Percentiles rank a stretch among this genome's conserved stretches.
These are phyloP conservation scores for Rhipidura dahli DNA, from an alignment of 2,113 vertebrate species.

Conservation along the genomic window DNA sequence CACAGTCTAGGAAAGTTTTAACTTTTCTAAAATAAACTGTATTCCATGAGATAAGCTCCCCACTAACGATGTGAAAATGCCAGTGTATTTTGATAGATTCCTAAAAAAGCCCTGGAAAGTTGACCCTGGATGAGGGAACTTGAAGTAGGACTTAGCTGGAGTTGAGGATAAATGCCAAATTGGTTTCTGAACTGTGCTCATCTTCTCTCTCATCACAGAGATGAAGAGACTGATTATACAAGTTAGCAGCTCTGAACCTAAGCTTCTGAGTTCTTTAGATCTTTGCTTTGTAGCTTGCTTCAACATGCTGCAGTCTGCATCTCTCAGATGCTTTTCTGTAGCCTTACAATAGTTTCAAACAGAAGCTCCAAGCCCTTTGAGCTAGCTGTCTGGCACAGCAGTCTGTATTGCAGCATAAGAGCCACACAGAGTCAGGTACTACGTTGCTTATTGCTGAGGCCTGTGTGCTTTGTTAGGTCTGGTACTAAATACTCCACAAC, in stretches of 20 bases:
- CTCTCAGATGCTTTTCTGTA: not conserved
- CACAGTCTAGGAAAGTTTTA: not conserved
- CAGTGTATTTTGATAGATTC: not conserved
- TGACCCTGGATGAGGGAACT: not conserved
- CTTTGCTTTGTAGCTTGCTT: not conserved
- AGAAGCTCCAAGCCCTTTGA: not conserved
- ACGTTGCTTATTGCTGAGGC: not conserved
- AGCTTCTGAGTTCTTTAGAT: not conserved
- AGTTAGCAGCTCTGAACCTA: not conserved
- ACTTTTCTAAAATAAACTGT: not conserved
- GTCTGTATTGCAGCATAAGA: not conserved
- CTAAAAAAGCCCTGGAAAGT: not conserved
- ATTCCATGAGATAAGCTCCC: not conserved
- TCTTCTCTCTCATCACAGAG: not conserved
- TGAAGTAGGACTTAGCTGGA: not conserved
- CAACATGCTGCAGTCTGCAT: not conserved
- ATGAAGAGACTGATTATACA: not conserved
- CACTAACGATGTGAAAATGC: not conserved
- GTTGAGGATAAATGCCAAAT: not conserved
- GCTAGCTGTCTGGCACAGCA: not conserved
- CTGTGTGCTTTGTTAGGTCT: not conserved
- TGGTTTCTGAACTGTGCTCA: not conserved
- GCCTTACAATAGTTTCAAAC: not conserved
- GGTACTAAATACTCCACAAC: not conserved
- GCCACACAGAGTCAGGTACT: not conserved